These are phyloP conservation scores for Formicarius rufipectus DNA, from an alignment of 2,113 vertebrate species.

Conservation along the genomic window DNA sequence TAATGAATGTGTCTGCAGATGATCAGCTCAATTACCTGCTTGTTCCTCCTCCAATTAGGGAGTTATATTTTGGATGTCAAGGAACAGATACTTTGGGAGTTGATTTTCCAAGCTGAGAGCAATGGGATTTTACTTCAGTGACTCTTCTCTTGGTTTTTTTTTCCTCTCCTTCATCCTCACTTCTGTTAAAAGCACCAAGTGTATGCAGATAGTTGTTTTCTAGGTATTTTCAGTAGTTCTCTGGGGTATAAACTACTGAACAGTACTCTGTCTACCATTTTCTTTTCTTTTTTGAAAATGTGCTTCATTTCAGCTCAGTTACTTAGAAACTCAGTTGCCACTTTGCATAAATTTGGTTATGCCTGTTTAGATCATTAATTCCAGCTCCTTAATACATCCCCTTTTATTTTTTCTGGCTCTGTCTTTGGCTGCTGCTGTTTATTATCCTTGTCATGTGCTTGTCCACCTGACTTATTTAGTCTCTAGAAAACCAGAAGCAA, in stretches of 20 bases:
- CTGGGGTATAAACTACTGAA: neutral
- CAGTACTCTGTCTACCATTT: neutral
- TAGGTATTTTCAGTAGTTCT: neutral
- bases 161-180: neutral
- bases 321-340: neutral
- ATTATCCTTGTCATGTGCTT: neutral
- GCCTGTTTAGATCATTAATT: neutral
- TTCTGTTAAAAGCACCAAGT: neutral
- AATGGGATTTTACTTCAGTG: neutral
- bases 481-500: neutral
- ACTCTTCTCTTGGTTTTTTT: neutral
- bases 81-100: neutral
- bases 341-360: neutral
- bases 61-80: neutral
- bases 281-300: neutral
- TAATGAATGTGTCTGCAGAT: neutral
- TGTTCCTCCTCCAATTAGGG: neutral
- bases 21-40: neutral
- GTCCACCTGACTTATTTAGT: neutral
- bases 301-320: neutral
- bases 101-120: neutral
- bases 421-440: neutral
- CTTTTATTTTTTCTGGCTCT: neutral
- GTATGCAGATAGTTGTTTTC: neutral
- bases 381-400: neutral